Evolutionary conservation across 2,113 vertebrate genomes (phyloP), one percentile per base, ranked within the genome.

Genomic region (Erythrolamprus reginae): DNA sequence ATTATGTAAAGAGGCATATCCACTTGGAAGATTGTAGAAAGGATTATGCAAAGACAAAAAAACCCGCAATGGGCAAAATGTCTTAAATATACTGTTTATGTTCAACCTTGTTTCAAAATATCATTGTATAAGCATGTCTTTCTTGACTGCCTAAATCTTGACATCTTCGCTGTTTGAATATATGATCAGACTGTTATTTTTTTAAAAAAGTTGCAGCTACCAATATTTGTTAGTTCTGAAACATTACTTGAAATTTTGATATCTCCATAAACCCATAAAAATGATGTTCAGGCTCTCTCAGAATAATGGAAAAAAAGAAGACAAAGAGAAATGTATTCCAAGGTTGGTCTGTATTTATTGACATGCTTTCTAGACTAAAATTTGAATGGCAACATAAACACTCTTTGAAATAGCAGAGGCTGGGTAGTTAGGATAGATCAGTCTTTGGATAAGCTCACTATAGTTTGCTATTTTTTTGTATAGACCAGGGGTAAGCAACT

Each of bases 111-210:
- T 95, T 96, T 95, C 92, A 93, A 92, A 95, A 93, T 89, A 94
- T 24, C 88, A 95, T 94, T 96, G 93, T 93, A 91, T 95, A 90
- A 38, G 91, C 95, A 97, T 93, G 95, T 97, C 96, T 97, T 95
- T 10, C 3, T 87, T 95, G 95, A 95, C 95, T 96, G 93, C 93
- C 95, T 96, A 97, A 97, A 97, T 97, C 95, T 91, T 95, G 86
- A 38, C 87, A 93, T 94, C 94, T 96, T 97, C 96, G 95, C 96
- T 96, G 92, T 96, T 96, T 92, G 93, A 93, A 61, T 94, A 93
- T 87, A 65, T 6, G 90, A 97, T 97, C 96, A 95, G 93, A 94
- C 96, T 96, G 95, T 95, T 96, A 96, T 95, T 96, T 96, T 95
- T 53, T 10, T 50, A 50, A 51, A 51, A 19, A 96, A 96, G 93